Conservation (phyloP, 2,113 vertebrate genomes). For the Dunckerocampus dactyliophorus region DNA sequence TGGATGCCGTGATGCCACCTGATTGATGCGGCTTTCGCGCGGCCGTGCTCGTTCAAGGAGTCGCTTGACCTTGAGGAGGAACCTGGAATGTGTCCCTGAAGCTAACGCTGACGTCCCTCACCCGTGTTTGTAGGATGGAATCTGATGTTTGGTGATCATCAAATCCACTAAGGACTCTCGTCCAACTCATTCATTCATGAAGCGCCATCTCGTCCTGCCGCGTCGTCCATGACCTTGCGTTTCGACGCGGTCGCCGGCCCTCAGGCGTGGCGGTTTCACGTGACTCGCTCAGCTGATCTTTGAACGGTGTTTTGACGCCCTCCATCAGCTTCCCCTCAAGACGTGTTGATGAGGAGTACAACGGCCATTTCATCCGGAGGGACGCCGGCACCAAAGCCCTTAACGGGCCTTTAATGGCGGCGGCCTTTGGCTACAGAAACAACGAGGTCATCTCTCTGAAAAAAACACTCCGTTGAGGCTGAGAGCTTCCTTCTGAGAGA, state of each 20-base stretch:
- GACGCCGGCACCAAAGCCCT: slow-evolving; percentile 50
- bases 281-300: slow-evolving; percentile 44
- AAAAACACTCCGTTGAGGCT: too few relatives aligned
- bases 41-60: too few relatives aligned
- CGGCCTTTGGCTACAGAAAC: slow-evolving; percentile 7
- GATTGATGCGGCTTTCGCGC: too few relatives aligned
- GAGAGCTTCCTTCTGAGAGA: too few relatives aligned
- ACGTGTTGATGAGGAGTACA: slow-evolving; percentile 62
- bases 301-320: slow-evolving; percentile 50
- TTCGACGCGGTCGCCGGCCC: neutral
- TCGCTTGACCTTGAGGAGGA: neutral
- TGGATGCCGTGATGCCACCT: too few relatives aligned
- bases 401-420: slow-evolving; percentile 57
- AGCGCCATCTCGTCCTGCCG: too few relatives aligned
- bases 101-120: neutral
- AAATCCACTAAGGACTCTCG: too few relatives aligned
- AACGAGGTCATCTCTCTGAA: too few relatives aligned
- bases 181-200: too few relatives aligned
- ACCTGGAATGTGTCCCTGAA: neutral
- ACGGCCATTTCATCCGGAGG: slow-evolving; percentile 53
- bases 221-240: too few relatives aligned
- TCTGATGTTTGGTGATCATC: too few relatives aligned
- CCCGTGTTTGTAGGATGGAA: too few relatives aligned
- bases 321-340: slow-evolving; percentile 55
- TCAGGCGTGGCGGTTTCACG: neutral